phyloP scores from a whole-genome alignment of 1,140 invertebrate species.

The Drosophila santomea region DNA sequence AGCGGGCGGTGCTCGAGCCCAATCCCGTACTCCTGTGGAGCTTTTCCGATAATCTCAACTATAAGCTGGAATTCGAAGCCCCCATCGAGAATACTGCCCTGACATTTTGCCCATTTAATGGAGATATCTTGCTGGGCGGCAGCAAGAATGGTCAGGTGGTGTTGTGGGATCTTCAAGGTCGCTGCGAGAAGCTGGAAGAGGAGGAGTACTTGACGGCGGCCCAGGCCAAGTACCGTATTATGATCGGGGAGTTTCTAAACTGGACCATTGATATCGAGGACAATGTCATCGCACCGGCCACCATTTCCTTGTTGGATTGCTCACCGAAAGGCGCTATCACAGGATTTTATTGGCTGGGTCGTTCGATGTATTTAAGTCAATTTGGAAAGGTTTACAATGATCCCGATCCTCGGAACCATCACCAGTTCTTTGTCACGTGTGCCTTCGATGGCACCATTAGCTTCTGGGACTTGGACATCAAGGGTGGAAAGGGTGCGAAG shows the following conservation, averaged over 20 bases:
- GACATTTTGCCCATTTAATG: constrained; percentile 89
- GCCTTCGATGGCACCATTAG: constrained; percentile 88
- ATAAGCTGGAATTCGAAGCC: constrained; percentile 89
- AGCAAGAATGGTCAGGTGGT: constrained; percentile 89
- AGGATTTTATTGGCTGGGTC: constrained; percentile 88
- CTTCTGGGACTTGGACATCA: constrained; percentile 89
- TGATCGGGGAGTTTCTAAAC: constrained; percentile 88
- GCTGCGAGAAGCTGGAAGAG: constrained; percentile 88
- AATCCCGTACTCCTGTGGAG: constrained; percentile 91
- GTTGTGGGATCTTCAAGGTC: constrained; percentile 90
- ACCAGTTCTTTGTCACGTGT: constrained; percentile 88
- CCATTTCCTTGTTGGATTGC: constrained; percentile 86
- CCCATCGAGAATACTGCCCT: constrained; percentile 88
- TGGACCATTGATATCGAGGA: constrained; percentile 89
- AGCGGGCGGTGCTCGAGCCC: constrained; percentile 85
- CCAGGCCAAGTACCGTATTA: constrained; percentile 87
- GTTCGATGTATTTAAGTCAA: constrained; percentile 86
- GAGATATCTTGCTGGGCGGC: constrained; percentile 89
- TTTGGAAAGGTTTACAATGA: constrained; percentile 86
- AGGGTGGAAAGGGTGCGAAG: constrained; percentile 28
- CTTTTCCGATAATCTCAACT: constrained; percentile 88
- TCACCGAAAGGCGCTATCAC: constrained; percentile 88
- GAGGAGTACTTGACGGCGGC: constrained; percentile 87
- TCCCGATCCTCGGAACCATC: constrained; percentile 80
- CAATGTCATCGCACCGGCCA: constrained; percentile 86